Conservation (phyloP, 2,113 vertebrate genomes). For the Suncus etruscus region DNA sequence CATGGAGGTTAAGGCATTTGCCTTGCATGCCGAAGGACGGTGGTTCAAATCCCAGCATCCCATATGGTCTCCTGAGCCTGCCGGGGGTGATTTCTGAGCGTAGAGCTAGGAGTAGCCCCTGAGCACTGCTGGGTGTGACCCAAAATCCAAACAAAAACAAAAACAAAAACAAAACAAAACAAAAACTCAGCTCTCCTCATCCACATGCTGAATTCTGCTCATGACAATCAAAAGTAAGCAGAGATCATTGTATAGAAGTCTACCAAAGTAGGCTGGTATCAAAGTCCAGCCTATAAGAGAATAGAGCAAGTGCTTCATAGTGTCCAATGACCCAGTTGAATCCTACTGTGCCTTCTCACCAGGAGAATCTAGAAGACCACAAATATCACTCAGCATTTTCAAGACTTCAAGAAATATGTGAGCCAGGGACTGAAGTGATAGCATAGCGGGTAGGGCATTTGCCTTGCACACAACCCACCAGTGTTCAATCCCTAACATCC, state of each 20-base stretch:
- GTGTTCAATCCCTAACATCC: too few relatives aligned
- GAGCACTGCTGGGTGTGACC: too few relatives aligned
- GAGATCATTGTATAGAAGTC: neutral
- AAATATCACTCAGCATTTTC: conserved; percentile 24
- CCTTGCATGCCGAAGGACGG: too few relatives aligned
- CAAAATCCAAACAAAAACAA: too few relatives aligned
- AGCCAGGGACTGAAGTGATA: neutral
- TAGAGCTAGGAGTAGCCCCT: too few relatives aligned
- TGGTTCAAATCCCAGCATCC: too few relatives aligned
- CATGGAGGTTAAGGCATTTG: too few relatives aligned
- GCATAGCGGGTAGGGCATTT: too few relatives aligned
- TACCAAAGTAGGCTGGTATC: neutral
- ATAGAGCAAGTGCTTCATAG: neutral
- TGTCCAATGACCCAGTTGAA: conserved; percentile 25
- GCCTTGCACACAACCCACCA: too few relatives aligned
- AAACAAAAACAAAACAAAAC: too few relatives aligned
- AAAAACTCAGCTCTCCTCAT: conserved; percentile 58
- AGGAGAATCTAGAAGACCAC: conserved; percentile 40
- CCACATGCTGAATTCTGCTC: conserved; percentile 77
- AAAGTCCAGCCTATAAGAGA: conserved; percentile 2
- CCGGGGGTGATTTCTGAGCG: too few relatives aligned
- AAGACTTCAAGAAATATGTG: neutral
- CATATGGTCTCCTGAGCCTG: too few relatives aligned
- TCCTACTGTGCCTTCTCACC: neutral
- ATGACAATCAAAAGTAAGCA: conserved; percentile 85